A percentile compares a stretch with the other conserved stretches of the same genome.
phyloP scores from a whole-genome alignment of 2,888 invertebrate genomes.

The Plagodis pulveraria region DNA sequence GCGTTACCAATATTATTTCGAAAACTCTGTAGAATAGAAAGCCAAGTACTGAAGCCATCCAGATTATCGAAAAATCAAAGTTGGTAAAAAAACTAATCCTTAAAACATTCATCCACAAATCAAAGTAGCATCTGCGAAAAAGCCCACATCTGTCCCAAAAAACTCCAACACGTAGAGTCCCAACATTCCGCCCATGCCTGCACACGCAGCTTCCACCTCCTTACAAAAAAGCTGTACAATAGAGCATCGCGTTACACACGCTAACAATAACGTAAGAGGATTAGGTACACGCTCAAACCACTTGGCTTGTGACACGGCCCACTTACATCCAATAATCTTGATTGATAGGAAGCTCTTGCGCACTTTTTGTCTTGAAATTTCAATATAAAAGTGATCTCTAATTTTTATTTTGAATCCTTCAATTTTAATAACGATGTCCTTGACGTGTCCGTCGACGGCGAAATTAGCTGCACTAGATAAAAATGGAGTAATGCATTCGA shows the following conservation, averaged over 20 bases:
- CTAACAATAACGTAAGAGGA: conserved; percentile 31
- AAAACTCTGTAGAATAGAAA: too few species aligned
- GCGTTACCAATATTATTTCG: too few species aligned
- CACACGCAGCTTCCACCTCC: conserved; percentile 11
- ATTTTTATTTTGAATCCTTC: too few species aligned
- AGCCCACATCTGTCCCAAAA: conserved; percentile 13
- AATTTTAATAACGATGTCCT: not conserved
- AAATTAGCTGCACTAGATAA: too few species aligned
- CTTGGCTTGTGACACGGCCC: conserved; percentile 39
- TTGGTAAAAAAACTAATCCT: too few species aligned
- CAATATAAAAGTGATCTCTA: too few species aligned
- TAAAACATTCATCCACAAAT: conserved; percentile 1
- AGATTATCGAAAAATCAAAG: too few species aligned
- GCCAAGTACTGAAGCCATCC: too few species aligned
- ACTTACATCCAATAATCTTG: conserved; percentile 41
- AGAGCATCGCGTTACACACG: conserved; percentile 32
- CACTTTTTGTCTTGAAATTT: conserved; percentile 29
- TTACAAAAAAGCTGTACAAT: conserved; percentile 31
- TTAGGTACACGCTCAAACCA: conserved; percentile 34
- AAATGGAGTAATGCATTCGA: too few species aligned
- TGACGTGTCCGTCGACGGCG: not conserved
- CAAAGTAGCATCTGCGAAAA: not conserved
- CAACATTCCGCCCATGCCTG: conserved; percentile 38
- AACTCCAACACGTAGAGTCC: conserved; percentile 10
- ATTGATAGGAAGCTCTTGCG: conserved; percentile 23